Conservation (phyloP, 2,113 vertebrate genomes). For the Chionomys nivalis region DNA sequence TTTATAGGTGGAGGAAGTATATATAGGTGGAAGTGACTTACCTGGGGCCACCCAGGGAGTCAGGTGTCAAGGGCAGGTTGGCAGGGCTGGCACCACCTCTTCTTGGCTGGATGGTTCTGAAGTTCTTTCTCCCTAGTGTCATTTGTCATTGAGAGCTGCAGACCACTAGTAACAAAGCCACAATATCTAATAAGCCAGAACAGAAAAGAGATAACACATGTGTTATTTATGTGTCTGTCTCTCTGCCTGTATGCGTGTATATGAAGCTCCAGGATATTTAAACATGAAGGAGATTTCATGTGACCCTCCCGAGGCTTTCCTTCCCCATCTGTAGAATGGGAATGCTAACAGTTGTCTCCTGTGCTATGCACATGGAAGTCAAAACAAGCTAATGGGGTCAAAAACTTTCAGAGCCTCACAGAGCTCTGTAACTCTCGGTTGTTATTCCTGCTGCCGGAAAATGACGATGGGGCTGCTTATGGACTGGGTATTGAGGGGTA, state of each 20-base stretch:
- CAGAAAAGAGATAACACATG: neutral
- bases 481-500: neutral
- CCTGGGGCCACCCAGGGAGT: slow-evolving; percentile 31
- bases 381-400: slow-evolving; percentile 6
- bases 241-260: neutral
- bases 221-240: neutral
- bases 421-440: slow-evolving; percentile 18
- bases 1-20: slow-evolving; percentile 71
- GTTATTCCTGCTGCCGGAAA: neutral
- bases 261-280: neutral
- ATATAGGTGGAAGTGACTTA: slow-evolving; percentile 49
- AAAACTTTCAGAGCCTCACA: slow-evolving; percentile 9
- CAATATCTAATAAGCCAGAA: neutral
- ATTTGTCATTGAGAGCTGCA: neutral
- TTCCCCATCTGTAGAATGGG: slow-evolving; percentile 49
- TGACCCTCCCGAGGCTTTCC: neutral
- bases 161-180: neutral
- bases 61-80: neutral
- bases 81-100: neutral
- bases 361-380: neutral
- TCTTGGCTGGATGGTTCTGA: neutral
- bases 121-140: neutral
- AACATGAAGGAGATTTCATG: neutral
- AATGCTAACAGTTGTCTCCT: neutral
- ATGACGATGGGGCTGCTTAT: neutral